These are phyloP conservation scores for Artibeus jamaicensis DNA, from an alignment of 2,797 vertebrate species.

Conservation along the genomic window DNA sequence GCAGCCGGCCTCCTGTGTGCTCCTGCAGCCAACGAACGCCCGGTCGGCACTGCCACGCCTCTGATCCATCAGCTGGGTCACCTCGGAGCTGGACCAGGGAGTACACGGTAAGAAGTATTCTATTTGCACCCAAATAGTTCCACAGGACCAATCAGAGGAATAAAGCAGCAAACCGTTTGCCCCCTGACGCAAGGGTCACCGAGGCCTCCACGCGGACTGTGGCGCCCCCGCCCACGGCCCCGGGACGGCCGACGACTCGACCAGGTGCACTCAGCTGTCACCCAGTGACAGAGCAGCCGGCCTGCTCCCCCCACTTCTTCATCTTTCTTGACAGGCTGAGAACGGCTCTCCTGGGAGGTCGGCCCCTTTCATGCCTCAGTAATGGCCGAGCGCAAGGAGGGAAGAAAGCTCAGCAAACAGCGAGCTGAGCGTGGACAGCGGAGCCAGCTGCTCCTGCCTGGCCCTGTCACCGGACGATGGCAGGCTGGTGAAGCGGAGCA, in stretches of 20 bases:
- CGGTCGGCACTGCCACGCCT: neutral
- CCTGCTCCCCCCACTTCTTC: neutral
- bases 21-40: neutral
- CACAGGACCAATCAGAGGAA: neutral
- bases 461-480: neutral
- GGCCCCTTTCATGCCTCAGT: neutral
- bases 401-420: neutral
- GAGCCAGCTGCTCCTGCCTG: neutral
- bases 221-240: too few relatives aligned
- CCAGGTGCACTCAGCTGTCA: neutral
- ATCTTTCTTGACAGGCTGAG: neutral
- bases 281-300: neutral
- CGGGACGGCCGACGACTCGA: too few relatives aligned
- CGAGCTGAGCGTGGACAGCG: neutral
- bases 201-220: neutral
- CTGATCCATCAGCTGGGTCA: neutral
- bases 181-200: neutral
- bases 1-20: neutral
- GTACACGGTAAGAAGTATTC: neutral
- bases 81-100: neutral
- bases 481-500: neutral
- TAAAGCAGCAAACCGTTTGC: neutral
- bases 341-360: neutral
- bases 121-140: neutral
- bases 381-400: neutral